Base-by-base conservation (phyloP, 2,888 invertebrate genomes). In the Aethes cnicana region DNA sequence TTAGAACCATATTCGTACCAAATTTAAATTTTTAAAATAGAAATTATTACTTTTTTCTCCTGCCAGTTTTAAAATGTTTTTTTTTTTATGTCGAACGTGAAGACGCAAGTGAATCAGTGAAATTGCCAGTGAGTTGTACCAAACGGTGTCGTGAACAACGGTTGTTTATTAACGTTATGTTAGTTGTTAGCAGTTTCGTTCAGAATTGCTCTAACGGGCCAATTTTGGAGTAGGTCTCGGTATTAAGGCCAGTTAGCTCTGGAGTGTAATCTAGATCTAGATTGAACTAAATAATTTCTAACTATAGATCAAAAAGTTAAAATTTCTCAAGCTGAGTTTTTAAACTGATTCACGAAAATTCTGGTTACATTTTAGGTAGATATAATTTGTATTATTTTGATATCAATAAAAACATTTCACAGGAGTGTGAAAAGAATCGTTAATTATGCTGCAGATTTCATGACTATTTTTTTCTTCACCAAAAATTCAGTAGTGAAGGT, bases 71-170 rank as follows among this genome's bases (percentile, higher is more conserved):
- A 23, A 11, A 17, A 1, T 26, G 6, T 30, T 11, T 17, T 44
- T 9, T 20, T 18, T n/a, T 18, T 18, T 12, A 16, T 9, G 12
- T 16, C 25, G 8, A 4, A 14, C n/a, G n/a, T n/a, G n/a, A n/a
- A n/a, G n/a, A 23, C n/a, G 35, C 32, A 28, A 26, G 49, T 17
- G 21, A 14, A n/a, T 14, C 35, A 33, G 33, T 11, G 20, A 28
- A 35, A 33, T 42, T 49, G 47, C 25, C 41, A 32, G 43, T 46
- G 54, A 58, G 47, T 50, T 47, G 57, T 61, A 55, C 59, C 61
- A 57, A 61, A 64, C 58, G 61, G 53, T 57, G 54, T 55, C 50
- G 55, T 53, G 57, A 55, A 48, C 56, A 66, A 64, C 67, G 62
- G 67, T 18, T 2, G 16, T 14, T 54, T 59, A 63, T 68, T 64